phyloP scores from a whole-genome alignment of 1,140 invertebrate genomes.

The Bactericera cockerelli region DNA sequence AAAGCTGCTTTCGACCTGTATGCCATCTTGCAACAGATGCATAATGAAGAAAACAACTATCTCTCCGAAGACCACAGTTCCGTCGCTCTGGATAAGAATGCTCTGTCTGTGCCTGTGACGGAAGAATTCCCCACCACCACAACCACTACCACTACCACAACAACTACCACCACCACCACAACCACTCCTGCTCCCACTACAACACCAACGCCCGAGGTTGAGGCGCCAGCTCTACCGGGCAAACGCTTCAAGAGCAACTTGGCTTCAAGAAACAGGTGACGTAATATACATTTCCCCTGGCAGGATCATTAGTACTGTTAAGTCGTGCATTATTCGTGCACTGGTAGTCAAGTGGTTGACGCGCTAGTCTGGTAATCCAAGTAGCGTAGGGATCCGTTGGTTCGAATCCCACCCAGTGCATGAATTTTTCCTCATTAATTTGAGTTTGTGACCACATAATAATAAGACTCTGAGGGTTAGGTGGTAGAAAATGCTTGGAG shows the following conservation, averaged over 20 bases:
- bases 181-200: conserved; percentile 37
- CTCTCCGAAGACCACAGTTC: conserved; percentile 6
- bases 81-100: conserved; percentile 10
- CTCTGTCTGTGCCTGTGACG: background rate
- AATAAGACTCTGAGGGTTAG: no score
- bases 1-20: conserved; percentile 66
- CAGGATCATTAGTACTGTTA: no score
- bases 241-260: background rate
- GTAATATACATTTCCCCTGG: no score
- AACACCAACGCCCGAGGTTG: conserved; percentile 30
- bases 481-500: no score
- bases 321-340: no score
- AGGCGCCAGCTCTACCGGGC: background rate
- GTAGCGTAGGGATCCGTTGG: no score
- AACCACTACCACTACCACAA: conserved; percentile 36
- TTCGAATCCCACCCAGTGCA: no score
- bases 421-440: no score
- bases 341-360: no score
- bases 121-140: background rate
- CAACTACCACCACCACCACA: conserved; percentile 38
- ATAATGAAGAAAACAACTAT: conserved; percentile 17
- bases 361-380: no score
- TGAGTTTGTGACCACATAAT: no score
- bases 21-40: conserved; percentile 18
- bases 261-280: background rate